Conservation (phyloP, 2,113 vertebrate species). For the Lasiurus borealis region DNA sequence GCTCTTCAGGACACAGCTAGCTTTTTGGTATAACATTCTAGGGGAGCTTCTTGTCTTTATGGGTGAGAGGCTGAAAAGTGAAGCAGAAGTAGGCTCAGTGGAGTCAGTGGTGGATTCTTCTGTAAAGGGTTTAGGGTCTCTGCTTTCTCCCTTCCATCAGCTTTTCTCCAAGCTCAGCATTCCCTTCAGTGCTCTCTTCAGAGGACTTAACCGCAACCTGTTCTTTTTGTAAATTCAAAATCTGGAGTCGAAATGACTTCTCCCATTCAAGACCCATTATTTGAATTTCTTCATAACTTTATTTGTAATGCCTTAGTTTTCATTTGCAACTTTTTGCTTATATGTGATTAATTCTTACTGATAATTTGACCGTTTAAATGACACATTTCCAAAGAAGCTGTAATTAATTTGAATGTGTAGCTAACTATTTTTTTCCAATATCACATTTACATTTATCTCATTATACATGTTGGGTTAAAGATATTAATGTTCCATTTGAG, state of each 20-base stretch:
- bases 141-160: not conserved
- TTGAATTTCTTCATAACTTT: constrained; percentile 63
- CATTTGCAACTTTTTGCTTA: constrained; percentile 56
- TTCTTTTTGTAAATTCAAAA: constrained; percentile 40
- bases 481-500: constrained; percentile 63
- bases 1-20: not conserved
- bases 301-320: constrained; percentile 54
- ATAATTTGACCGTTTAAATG: constrained; percentile 68
- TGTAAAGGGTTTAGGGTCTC: not conserved
- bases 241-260: constrained; percentile 42
- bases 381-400: constrained; percentile 55
- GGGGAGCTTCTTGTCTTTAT: not conserved
- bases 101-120: not conserved
- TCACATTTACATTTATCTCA: constrained; percentile 57
- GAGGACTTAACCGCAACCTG: constrained; percentile 39
- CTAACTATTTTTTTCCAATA: constrained; percentile 64
- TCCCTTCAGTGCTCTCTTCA: not conserved
- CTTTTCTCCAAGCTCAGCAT: not conserved
- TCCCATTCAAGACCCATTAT: constrained; percentile 47
- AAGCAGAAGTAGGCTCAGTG: not conserved
- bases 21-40: not conserved
- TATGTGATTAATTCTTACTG: constrained; percentile 56
- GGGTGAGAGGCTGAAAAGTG: not conserved
- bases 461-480: constrained; percentile 64
- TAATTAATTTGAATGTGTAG: constrained; percentile 70